Evolutionary conservation across 2,113 vertebrate genomes (phyloP).

Genomic region (Sylvilagus bachmani): DNA sequence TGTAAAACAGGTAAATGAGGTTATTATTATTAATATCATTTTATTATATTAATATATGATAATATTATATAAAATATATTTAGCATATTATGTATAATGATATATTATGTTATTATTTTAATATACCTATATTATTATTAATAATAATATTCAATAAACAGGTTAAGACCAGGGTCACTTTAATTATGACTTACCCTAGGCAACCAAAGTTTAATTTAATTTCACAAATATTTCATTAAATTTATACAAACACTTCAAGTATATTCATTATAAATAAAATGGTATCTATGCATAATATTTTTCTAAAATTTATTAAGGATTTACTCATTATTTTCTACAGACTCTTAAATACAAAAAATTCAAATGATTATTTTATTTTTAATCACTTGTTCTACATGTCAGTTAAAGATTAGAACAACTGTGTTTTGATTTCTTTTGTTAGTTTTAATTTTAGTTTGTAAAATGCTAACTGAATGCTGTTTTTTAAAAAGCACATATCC

Average conservation of each 20-base stretch:
- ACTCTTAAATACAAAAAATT: background rate
- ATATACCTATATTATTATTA: background rate
- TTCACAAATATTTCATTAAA: background rate
- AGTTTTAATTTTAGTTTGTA: slow-evolving; percentile 51
- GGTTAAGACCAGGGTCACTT: background rate
- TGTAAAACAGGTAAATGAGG: too few relatives aligned
- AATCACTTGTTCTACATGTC: background rate
- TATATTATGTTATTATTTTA: background rate
- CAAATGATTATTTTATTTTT: slow-evolving; percentile 23
- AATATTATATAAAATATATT: background rate
- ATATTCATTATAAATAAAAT: background rate
- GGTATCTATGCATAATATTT: background rate
- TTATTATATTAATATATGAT: too few relatives aligned
- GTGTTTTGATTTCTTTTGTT: slow-evolving; percentile 37
- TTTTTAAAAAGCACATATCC: slow-evolving; percentile 31
- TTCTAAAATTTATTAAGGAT: background rate
- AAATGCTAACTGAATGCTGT: slow-evolving; percentile 52
- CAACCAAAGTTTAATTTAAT: background rate
- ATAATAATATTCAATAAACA: background rate
- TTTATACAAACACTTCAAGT: background rate
- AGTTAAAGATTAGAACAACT: slow-evolving; percentile 54
- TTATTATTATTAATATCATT: too few relatives aligned
- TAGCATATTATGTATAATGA: background rate
- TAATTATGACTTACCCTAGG: background rate
- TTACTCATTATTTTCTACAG: background rate